phyloP scores from a whole-genome alignment of 2,888 invertebrate species.

The Drosophila crucigera region DNA sequence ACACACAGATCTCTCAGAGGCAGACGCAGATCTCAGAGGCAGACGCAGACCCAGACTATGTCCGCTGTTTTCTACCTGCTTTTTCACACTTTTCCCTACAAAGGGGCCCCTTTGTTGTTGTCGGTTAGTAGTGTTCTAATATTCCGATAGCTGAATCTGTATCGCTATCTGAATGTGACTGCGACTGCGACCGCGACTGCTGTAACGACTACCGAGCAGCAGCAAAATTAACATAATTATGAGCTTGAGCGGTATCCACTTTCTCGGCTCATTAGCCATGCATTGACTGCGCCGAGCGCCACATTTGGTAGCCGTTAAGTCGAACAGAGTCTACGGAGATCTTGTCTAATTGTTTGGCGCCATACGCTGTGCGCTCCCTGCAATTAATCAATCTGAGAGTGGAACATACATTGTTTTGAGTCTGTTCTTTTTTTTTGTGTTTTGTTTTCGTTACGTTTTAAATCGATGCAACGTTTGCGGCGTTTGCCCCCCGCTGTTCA shows the following conservation, averaged over 20 bases:
- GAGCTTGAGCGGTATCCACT: constrained; percentile 61
- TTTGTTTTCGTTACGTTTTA: constrained; percentile 76
- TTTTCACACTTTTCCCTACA: constrained; percentile 74
- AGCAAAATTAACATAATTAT: constrained; percentile 83
- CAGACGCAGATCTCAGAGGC: constrained; percentile 8
- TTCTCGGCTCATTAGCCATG: constrained; percentile 80
- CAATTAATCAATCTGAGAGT: constrained; percentile 69
- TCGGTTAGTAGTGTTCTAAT: constrained; percentile 25
- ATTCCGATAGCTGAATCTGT: constrained; percentile 22
- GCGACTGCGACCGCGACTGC: not conserved
- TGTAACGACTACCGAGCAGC: constrained; percentile 60
- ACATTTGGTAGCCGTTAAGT: constrained; percentile 74
- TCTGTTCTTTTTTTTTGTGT: constrained; percentile 8
- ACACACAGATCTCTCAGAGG: constrained; percentile 8
- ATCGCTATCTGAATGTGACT: constrained; percentile 1
- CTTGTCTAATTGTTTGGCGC: constrained; percentile 78
- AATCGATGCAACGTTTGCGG: constrained; percentile 64
- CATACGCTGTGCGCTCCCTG: constrained; percentile 44
- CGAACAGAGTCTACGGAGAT: constrained; percentile 37
- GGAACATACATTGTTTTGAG: constrained; percentile 33
- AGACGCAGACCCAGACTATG: constrained; percentile 1
- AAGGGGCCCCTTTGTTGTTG: constrained; percentile 48
- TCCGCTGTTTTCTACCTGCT: constrained; percentile 63
- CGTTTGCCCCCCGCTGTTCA: constrained; percentile 40
- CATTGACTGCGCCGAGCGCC: constrained; percentile 64